Evolutionary conservation across 2,113 vertebrate species (phyloP).

Genomic region (Petrocephalus microphthalmus): DNA sequence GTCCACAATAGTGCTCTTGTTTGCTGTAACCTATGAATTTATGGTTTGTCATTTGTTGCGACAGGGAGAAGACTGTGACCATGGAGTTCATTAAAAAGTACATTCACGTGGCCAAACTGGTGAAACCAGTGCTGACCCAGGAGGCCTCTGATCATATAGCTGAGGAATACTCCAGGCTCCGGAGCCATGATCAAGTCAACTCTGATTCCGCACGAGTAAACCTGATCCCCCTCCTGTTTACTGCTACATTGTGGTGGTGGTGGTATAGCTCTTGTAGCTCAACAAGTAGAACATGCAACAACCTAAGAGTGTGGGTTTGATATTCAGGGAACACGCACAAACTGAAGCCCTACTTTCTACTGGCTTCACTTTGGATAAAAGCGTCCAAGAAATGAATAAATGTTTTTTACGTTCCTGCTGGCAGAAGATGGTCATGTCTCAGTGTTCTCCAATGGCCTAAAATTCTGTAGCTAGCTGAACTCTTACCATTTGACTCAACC

Average conservation of each 20-base stretch:
- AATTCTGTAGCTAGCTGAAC: background rate
- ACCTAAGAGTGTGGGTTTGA: background rate
- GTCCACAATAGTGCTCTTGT: background rate
- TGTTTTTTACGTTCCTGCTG: background rate
- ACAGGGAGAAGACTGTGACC: conserved; percentile 49
- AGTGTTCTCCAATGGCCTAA: background rate
- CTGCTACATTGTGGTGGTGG: background rate
- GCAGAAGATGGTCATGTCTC: background rate
- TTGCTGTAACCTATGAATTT: background rate
- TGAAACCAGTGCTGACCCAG: conserved; percentile 48
- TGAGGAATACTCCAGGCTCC: conserved; percentile 48
- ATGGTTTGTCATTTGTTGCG: background rate
- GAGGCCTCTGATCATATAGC: conserved; percentile 48
- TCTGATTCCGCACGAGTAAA: conserved; percentile 42
- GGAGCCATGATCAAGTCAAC: conserved; percentile 50
- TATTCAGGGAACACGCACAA: background rate
- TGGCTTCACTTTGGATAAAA: background rate
- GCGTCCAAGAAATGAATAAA: background rate
- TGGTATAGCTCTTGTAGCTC: background rate
- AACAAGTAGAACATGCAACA: background rate
- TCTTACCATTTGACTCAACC: background rate
- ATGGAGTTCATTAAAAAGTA: conserved; percentile 56
- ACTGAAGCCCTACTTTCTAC: background rate
- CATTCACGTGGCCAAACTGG: conserved; percentile 49
- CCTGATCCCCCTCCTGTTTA: background rate